Base-by-base conservation (phyloP, 2,113 vertebrate genomes). In the Perognathus longimembris region DNA sequence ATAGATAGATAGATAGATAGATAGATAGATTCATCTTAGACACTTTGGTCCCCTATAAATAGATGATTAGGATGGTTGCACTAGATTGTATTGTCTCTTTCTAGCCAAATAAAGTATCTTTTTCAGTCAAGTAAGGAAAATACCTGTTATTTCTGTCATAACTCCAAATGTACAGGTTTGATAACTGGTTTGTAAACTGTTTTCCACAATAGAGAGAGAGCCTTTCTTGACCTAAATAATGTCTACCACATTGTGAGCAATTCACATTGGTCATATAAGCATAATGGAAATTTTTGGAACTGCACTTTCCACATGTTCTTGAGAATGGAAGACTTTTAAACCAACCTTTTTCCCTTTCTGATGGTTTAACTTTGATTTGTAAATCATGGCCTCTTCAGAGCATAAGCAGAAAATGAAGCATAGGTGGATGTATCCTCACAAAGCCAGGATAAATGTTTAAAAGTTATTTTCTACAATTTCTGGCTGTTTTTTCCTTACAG, bases 381-480 rank as follows among this genome's bases (percentile, higher is more conserved):
- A 64, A 92, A 34, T 24, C 7, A 81, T 11, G 57, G n/a, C 91
- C 1, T 17, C 11, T 54, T 54, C 14, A 15, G 17, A 78, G 74
- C 79, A 42, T 90, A 79, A 30, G 76, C 92, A 71, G 74, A 8
- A 42, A 70, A 76, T 83, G 67, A 66, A 5, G 20, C 28, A 50
- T 4, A 24, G 85, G 22, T 34, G 5, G 5, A 7, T 24, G 28
- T 7, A 34, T 36, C 63, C 32, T 38, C 36, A 87, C 54, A 10
- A 64, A 89, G 28, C 70, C n/a, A 67, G n/a, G 1, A 38, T 5
- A 50, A 74, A 69, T 6, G 42, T 87, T 95, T 92, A 73, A 34
- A 94, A 79, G 24, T 7, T 80, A 76, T 64, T 88, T 94, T 42
- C 64, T 94, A 20, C 34, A 28, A 71, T 17, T 85, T 26, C n/a